phyloP scores from a whole-genome alignment of 1,140 invertebrate genomes.

The Glomeris maerens region DNA sequence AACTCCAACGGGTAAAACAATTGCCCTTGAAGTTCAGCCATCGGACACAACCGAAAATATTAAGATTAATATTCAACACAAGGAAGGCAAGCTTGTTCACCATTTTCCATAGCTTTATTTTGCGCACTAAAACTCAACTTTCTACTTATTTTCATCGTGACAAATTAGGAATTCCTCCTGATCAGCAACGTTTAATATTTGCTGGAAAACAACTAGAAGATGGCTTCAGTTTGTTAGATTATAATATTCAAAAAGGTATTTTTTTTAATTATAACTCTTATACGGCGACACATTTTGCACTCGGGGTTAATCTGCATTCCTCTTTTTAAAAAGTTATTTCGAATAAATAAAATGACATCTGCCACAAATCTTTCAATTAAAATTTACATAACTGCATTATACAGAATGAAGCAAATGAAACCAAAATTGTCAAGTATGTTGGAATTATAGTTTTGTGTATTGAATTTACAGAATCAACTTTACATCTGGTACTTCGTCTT shows the following conservation, averaged over 20 bases:
- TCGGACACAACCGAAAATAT: neutral
- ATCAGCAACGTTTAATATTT: conserved; percentile 76
- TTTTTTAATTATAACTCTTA: neutral
- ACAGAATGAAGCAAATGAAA: too few species aligned
- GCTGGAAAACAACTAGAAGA: conserved; percentile 25
- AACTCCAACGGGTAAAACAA: neutral
- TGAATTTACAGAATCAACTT: conserved; percentile 42
- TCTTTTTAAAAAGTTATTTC: too few species aligned
- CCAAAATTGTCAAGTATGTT: too few species aligned
- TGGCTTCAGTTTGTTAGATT: neutral
- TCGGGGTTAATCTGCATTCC: too few species aligned
- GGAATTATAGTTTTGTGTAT: too few species aligned
- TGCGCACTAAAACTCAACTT: too few species aligned
- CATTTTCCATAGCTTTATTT: neutral
- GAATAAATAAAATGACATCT: too few species aligned
- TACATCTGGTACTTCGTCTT: conserved; percentile 48
- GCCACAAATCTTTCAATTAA: too few species aligned
- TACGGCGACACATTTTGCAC: too few species aligned
- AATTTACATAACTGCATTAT: too few species aligned
- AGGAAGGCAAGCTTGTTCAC: neutral
- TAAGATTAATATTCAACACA: neutral
- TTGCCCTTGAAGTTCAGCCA: neutral
- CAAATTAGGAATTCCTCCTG: conserved; percentile 74
- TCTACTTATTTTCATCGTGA: too few species aligned
- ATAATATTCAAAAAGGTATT: conserved; percentile 1